Conservation (phyloP, 2,113 vertebrate genomes). For the Seriola dumerili region DNA sequence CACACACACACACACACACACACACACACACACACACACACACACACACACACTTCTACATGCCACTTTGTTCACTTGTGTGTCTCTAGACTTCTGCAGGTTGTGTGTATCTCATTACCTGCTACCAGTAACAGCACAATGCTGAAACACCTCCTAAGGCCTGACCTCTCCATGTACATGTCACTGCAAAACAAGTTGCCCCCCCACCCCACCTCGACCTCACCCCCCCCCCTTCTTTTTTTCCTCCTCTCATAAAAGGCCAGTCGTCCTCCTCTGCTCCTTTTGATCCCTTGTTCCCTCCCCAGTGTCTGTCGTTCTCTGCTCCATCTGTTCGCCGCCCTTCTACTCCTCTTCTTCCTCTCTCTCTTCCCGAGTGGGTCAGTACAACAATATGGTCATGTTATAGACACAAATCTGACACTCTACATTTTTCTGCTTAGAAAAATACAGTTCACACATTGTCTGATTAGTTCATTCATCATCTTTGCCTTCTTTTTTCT, state of each 20-base stretch:
- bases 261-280: neutral
- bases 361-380: too few relatives aligned
- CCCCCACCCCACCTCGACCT: neutral
- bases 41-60: neutral
- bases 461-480: too few relatives aligned
- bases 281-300: neutral
- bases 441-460: too few relatives aligned
- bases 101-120: constrained; percentile 35
- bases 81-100: neutral
- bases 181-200: constrained; percentile 60
- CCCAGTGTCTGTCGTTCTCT: too few relatives aligned
- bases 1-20: neutral
- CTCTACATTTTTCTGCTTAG: too few relatives aligned
- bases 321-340: too few relatives aligned
- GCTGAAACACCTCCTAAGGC: constrained; percentile 63
- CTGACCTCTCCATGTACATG: constrained; percentile 69
- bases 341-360: too few relatives aligned
- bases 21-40: constrained; percentile 5
- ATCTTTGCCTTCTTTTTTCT: too few relatives aligned
- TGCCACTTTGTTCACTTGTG: neutral
- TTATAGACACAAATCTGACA: too few relatives aligned
- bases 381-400: too few relatives aligned
- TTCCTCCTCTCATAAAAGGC: constrained; percentile 17
- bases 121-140: constrained; percentile 49
- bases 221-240: constrained; percentile 13